Conservation (phyloP, 2,797 vertebrate species). For the Xiphorhynchus erythropygius region DNA sequence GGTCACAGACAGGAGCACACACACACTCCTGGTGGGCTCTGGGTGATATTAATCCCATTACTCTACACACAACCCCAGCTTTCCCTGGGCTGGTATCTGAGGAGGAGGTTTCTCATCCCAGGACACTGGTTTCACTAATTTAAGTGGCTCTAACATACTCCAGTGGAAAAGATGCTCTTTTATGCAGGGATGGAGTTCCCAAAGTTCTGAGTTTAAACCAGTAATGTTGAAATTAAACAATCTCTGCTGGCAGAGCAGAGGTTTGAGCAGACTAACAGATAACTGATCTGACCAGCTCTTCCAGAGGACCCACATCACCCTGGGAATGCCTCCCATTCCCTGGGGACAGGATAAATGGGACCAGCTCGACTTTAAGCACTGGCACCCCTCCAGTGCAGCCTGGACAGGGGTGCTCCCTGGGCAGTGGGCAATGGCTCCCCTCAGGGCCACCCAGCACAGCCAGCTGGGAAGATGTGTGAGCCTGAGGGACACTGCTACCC, state of each 20-base stretch:
- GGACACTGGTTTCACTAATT: not conserved
- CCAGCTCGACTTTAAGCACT: not conserved
- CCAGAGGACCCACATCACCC: not conserved
- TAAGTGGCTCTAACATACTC: not conserved
- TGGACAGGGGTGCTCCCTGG: not conserved
- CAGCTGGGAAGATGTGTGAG: not conserved
- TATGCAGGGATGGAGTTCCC: not conserved
- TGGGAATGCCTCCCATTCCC: not conserved
- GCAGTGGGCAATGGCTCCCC: not conserved
- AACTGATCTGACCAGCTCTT: not conserved
- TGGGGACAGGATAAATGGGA: not conserved
- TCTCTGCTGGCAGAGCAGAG: not conserved
- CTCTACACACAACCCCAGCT: not conserved
- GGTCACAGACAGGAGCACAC: not conserved
- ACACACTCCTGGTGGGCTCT: not conserved
- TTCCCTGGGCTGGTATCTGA: not conserved
- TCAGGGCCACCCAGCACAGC: rapidly evolving
- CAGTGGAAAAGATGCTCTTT: not conserved
- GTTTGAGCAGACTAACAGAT: not conserved
- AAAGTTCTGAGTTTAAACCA: not conserved
- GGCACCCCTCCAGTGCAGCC: not conserved
- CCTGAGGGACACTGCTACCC: slow-evolving; percentile 60
- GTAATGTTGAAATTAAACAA: not conserved
- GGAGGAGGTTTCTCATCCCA: not conserved
- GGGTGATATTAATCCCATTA: not conserved